phyloP scores from a whole-genome alignment of 2,113 vertebrate genomes.

The Propithecus coquereli region DNA sequence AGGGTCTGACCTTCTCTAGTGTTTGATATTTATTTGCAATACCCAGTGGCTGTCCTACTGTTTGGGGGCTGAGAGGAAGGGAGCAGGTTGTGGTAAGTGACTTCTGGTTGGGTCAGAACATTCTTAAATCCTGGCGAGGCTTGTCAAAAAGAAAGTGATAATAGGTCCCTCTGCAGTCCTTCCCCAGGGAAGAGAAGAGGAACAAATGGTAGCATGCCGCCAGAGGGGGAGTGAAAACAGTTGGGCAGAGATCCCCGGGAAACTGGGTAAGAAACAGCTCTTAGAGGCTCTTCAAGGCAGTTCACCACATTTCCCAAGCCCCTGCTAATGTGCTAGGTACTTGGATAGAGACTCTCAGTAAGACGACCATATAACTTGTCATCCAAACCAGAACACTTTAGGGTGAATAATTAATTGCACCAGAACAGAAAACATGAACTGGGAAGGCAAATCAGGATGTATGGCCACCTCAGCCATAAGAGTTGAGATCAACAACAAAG shows the following conservation, averaged over 20 bases:
- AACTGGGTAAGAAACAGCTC: background rate
- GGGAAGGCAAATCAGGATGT: background rate
- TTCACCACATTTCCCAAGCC: background rate
- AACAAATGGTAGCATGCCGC: background rate
- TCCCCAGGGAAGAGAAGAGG: background rate
- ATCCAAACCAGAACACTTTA: background rate
- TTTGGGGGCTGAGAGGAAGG: background rate
- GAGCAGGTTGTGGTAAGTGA: background rate
- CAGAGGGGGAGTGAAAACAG: background rate
- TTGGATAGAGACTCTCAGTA: background rate
- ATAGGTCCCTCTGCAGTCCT: background rate
- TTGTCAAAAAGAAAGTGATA: conserved; percentile 31
- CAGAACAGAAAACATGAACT: background rate
- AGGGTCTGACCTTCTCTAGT: background rate
- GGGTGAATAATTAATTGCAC: background rate
- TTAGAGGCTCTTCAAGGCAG: background rate
- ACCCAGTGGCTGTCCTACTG: background rate
- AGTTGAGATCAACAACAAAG: background rate
- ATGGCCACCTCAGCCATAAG: background rate
- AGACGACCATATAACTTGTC: background rate
- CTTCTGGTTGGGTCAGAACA: background rate
- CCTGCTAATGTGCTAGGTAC: background rate
- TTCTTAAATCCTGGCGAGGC: conserved; percentile 50
- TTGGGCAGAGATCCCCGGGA: background rate
- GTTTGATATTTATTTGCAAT: background rate